These are phyloP conservation scores for Lysiphlebus fabarum DNA, from an alignment of 1,140 invertebrate genomes.

Conservation along the genomic window DNA sequence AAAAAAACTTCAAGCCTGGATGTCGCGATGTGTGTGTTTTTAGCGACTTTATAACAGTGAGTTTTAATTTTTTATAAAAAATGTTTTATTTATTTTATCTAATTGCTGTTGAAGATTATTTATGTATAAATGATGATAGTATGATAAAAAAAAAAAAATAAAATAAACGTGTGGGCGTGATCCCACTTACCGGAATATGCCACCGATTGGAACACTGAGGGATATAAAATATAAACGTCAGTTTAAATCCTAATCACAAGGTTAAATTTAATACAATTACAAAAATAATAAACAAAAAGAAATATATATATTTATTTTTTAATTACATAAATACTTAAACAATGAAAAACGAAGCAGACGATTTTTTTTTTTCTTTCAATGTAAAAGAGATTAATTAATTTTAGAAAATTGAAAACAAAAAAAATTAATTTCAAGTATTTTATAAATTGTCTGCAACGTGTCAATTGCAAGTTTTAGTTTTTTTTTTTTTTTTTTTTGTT, in stretches of 20 bases:
- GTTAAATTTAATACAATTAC: conserved; percentile 14
- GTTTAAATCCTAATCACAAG: conserved; percentile 37
- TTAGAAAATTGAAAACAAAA: no score
- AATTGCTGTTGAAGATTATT: neutral
- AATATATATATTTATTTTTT: conserved; percentile 2
- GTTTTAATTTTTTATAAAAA: neutral
- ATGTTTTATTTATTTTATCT: no score
- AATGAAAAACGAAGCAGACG: neutral
- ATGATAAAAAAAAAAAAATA: conserved; percentile 1
- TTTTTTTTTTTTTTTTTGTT: conserved; percentile 1
- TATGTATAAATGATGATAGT: conserved; percentile 4
- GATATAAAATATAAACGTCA: conserved; percentile 56
- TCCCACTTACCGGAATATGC: conserved; percentile 86
- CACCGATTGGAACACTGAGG: conserved; percentile 88
- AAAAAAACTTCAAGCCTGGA: conserved; percentile 7
- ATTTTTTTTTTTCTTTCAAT: neutral
- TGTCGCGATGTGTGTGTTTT: neutral
- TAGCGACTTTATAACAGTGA: conserved; percentile 15
- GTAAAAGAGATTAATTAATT: conserved; percentile 1
- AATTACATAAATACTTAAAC: neutral
- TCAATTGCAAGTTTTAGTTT: conserved; percentile 15
- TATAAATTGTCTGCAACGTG: conserved; percentile 20
- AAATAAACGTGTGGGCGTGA: conserved; percentile 43
- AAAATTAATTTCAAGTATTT: conserved; percentile 24
- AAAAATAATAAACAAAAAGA: conserved; percentile 25